Base-by-base conservation (phyloP, 2,797 vertebrate genomes). In the Emydoidea blandingii region DNA sequence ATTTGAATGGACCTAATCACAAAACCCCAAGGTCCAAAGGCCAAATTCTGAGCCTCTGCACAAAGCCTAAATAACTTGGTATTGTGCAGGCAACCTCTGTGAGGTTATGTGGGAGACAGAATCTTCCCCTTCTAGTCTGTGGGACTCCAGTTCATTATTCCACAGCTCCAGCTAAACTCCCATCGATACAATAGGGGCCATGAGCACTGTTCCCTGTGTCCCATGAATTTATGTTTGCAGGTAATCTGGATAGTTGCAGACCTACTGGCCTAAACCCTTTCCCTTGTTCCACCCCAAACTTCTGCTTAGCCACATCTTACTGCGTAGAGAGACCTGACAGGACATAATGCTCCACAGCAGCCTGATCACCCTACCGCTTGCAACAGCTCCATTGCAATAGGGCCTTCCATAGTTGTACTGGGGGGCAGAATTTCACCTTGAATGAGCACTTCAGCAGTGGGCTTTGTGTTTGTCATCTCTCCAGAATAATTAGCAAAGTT, bases 291-390 rank as follows among this genome's bases (percentile, higher is more conserved):
- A 21, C 29, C 47, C 79, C 37, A 50, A 81, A 94, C 41, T 5
- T 83, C 44, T 27, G 15, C 27, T 29, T 27, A 27, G 6, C 8
- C 11, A 7, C 0, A 0, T n/a, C 49, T 59, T 90, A 31, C 68
- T 0, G 0, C 23, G 50, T 12, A 86, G 74, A 81, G 0, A 81
- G 0, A 4, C 0, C 15, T 34, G 90, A 27, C 34, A 91, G 56
- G 2, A 89, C 88, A 79, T 15, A 18, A 82, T 89, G 4, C 29
- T 86, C 27, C 81, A 10, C 27, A 47, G 41, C 72, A 88, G n/a
- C 1, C n/a, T 59, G n/a, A 59, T 57, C 72, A 87, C 12, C 41
- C 6, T 76, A 44, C 25, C 5, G 14, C 41, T 83, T 89, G 62
- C 83, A 93, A 18, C 47, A 18, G n/a, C 34, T 31, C 5, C 29